These are phyloP conservation scores for Styela clava DNA, from an alignment of 23 tunicate genomes.

Conservation along the genomic window DNA sequence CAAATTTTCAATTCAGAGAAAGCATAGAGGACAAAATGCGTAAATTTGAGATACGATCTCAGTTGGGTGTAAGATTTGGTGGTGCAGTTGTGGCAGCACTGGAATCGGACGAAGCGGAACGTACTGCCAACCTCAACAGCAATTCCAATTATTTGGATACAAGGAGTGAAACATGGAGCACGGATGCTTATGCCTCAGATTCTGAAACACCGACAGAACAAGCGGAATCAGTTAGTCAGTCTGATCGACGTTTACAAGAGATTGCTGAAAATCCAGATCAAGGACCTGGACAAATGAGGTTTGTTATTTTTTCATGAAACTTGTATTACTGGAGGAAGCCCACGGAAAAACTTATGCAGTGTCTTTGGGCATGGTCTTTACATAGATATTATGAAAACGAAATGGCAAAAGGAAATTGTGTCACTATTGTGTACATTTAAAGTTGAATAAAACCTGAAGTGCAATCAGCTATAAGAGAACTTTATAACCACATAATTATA, in stretches of 20 bases:
- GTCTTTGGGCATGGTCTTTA: no score
- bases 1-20: no score
- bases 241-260: constrained; percentile 55
- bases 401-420: no score
- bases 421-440: no score
- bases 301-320: background rate
- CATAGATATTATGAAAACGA: no score
- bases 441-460: no score
- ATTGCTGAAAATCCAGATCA: constrained; percentile 69
- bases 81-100: constrained; percentile 65
- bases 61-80: constrained; percentile 85
- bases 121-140: constrained; percentile 14
- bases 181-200: constrained; percentile 94
- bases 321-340: no score
- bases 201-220: constrained; percentile 78
- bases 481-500: no score
- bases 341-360: no score
- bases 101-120: constrained; percentile 28
- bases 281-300: constrained; percentile 54
- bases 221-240: constrained; percentile 62
- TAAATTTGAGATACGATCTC: constrained; percentile 89
- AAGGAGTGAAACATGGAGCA: constrained; percentile 93
- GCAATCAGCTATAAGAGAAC: no score
- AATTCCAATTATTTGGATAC: constrained; percentile 34
- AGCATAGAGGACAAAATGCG: constrained; percentile 98